Conservation (phyloP, 2,113 vertebrate species). For the Pithys albifrons region DNA sequence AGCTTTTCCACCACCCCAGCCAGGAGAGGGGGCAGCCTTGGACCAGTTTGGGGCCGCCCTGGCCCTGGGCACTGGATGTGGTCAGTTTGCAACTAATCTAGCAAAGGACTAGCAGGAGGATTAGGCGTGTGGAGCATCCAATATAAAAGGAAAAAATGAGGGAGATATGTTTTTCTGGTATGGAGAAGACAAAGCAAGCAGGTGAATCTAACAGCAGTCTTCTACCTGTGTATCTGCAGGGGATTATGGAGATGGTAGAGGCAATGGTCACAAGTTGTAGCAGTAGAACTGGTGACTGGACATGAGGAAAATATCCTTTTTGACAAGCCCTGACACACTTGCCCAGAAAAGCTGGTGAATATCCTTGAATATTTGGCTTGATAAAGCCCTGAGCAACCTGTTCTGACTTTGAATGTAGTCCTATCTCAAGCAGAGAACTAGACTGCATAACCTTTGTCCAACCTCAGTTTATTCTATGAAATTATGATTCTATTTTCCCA, state of each 20-base stretch:
- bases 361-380: not conserved
- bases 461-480: not conserved
- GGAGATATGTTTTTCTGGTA: not conserved
- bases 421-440: not conserved
- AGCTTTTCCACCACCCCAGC: not conserved
- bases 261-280: not conserved
- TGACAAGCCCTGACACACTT: not conserved
- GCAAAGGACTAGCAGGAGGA: not conserved
- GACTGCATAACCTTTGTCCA: not conserved
- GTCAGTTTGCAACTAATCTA: not conserved
- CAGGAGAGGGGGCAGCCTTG: not conserved
- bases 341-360: not conserved
- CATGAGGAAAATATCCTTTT: not conserved
- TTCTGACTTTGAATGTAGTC: not conserved
- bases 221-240: not conserved
- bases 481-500: not conserved
- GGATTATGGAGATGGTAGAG: not conserved
- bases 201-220: not conserved
- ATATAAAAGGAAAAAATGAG: not conserved
- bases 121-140: not conserved
- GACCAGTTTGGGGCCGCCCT: no score
- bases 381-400: not conserved
- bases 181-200: not conserved
- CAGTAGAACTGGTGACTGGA: not conserved
- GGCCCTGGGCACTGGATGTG: not conserved